Base-by-base conservation (phyloP, 1,140 invertebrate genomes). In the Brachionus paranguensis region DNA sequence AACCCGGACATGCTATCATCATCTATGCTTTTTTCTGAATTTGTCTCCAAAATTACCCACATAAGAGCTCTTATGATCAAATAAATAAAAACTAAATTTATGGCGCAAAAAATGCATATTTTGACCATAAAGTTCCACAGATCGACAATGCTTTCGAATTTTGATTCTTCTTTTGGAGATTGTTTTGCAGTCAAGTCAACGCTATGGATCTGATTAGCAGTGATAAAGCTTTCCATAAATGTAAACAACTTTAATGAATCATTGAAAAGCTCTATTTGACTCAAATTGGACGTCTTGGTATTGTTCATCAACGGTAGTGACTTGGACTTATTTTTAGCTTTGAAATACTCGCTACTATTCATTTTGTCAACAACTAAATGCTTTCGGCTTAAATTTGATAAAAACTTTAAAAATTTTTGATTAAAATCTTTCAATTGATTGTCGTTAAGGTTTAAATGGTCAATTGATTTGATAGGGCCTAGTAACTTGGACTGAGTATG, bases 21-120 rank as follows among this genome's bases (percentile, higher is more conserved):
- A 47, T 76, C 72, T 11, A 29, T 27, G n/a, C 43, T 76, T n/a
- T 47, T 76, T 47, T 76, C 43, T 3, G 43, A 50, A 27, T 5
- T 50, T 50, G 17, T 27, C 20, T 76, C 72, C 12, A 76, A 20
- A 27, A 76, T 50, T 0, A 76, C 72, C 72, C 72, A 76, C 41
- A 76, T 47, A 12, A 76, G n/a, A 27, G 72, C 43, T 76, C 72
- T 24, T n/a, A 76, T 76, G 2, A 76, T 50, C 12, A 76, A 47
- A 50, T 76, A 76, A 29, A 76, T 76, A 27, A 76, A 76, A 20
- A 76, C 20, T 14, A 76, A 50, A 76, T 76, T 76, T 14, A 76
- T 27, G 14, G 47, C 27, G 1, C 43, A 76, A 76, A 50, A 76
- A 50, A 76, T 27, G 29, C 17, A 50, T 14, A 50, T 76, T 17